Base-by-base conservation (phyloP, 1,140 invertebrate genomes). In the Scaptodrosophila lebanonensis region DNA sequence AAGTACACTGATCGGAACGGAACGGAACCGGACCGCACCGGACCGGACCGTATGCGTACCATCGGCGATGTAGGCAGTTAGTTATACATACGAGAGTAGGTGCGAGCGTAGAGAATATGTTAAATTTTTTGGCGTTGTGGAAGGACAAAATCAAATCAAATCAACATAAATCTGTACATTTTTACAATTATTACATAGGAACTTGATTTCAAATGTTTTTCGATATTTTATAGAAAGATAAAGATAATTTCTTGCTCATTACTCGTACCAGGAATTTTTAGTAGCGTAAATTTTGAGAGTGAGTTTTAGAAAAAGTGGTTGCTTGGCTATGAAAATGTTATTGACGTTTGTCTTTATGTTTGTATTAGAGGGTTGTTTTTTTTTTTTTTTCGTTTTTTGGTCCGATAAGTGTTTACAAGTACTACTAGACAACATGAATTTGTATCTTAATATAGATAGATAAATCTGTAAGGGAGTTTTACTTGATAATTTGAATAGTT, bases 401-500 rank as follows among this genome's bases (percentile, higher is more conserved):
- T 49, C 48, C 18, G 47, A 58, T 22, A 48, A 50, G 50, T 69
- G 50, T 60, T 47, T 49, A 38, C 65, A 57, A 57, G 60, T 52
- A 4, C 12, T 27, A 45, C 56, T 69, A 62, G 44, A 67, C 48
- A 66, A 62, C 29, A 53, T 65, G 64, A 42, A 56, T 64, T 57
- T 65, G 49, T 29, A 30, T 64, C 42, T 42, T 53, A 42, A 51
- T 50, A 77, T 77, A 77, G 73, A 62, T 79, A 77, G 73, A 35
- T 11, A 68, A 77, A 77, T 77, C 73, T 73, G 59, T 42, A 64
- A 64, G 58, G n/a, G n/a, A 61, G 71, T 67, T 79, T 75, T 51
- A 54, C 25, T 20, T 71, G 50, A 50, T 71, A 49, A 35, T 58
- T 71, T 72, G 33, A 25, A 43, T 33, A 59, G 52, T 52, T 20